A percentile compares a stretch with the other conserved stretches of the same genome.
Evolutionary conservation across 2,888 invertebrate species (phyloP).

Genomic region (Encarsia formosa): DNA sequence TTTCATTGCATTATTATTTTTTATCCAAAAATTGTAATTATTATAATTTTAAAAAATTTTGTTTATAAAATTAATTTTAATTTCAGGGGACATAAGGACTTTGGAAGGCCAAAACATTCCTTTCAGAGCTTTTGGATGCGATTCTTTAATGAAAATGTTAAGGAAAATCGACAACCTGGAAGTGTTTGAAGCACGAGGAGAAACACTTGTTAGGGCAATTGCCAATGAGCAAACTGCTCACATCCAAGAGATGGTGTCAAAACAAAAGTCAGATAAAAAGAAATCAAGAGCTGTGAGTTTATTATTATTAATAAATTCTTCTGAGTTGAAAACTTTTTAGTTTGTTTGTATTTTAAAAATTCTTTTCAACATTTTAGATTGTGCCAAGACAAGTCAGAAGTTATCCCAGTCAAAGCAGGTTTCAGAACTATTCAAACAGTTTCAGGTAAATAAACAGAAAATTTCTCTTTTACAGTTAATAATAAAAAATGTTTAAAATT

Average conservation of each 20-base stretch:
- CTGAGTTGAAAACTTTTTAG: no score
- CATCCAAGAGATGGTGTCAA: constrained; percentile 51
- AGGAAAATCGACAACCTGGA: constrained; percentile 58
- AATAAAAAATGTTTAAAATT: no score
- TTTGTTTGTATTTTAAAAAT: no score
- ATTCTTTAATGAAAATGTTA: constrained; percentile 59
- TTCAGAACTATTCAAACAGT: no score
- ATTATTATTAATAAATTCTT: neutral
- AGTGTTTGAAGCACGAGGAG: constrained; percentile 54
- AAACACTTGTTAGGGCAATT: constrained; percentile 58
- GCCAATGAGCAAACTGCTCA: constrained; percentile 60
- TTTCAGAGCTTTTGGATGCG: constrained; percentile 59
- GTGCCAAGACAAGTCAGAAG: no score
- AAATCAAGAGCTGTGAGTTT: constrained; percentile 17
- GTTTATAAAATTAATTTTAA: neutral
- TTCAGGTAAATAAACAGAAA: no score
- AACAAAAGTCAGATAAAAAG: constrained; percentile 42
- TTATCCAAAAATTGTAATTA: no score
- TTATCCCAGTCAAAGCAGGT: no score
- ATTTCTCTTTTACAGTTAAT: no score
- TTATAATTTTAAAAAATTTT: neutral
- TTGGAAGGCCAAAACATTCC: constrained; percentile 65
- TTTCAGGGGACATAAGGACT: constrained; percentile 60
- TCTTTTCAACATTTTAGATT: no score
- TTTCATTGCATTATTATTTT: neutral